Base-by-base conservation (phyloP, 2,888 invertebrate species). In the Blastobasis adustella region DNA sequence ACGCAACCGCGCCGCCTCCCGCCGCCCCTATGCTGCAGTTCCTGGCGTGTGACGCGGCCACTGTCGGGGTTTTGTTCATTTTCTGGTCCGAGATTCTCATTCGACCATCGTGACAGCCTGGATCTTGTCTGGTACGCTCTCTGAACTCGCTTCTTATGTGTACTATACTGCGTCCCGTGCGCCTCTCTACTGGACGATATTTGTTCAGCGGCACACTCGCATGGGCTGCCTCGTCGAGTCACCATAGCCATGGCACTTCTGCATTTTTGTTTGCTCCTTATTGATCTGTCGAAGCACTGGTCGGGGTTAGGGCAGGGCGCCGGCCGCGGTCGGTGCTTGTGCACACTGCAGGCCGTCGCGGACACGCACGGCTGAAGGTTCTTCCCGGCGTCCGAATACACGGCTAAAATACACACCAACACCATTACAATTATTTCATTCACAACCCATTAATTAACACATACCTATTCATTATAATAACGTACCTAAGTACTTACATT, bases 271-370 rank as follows among this genome's bases (percentile, higher is more conserved):
- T 76, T 80, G 49, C 63, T 62, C 56, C 63, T 76, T 47, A 67
- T 73, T 57, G 79, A 77, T 62, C 71, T 76, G 47, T 71, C 69
- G 61, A 76, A 83, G 61, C 86, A 87, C 54, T 74, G 66, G 53
- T 84, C 80, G 42, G 82, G 85, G n/a, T 73, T 53, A 8, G 78
- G 73, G 54, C 86, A 86, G 5, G 84, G 81, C 10, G 78, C 65
- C 42, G 79, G 74, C 42, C 78, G 71, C 4, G 82, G 86, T 57
- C 82, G 71, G 57, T 82, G 83, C 49, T 59, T 77, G 66, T 84
- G 85, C n/a, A 62, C 66, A 57, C 77, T 78, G 67, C 86, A 85
- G 60, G 76, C 66, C 43, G 86, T 81, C 44, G 72, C 79, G 46
- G 85, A 82, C 50, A 79, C 63, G 60, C 86, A 86, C 46, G 84